These are phyloP conservation scores for Scaptomyza tumidula DNA, from an alignment of 2,888 invertebrate species.

Conservation along the genomic window DNA sequence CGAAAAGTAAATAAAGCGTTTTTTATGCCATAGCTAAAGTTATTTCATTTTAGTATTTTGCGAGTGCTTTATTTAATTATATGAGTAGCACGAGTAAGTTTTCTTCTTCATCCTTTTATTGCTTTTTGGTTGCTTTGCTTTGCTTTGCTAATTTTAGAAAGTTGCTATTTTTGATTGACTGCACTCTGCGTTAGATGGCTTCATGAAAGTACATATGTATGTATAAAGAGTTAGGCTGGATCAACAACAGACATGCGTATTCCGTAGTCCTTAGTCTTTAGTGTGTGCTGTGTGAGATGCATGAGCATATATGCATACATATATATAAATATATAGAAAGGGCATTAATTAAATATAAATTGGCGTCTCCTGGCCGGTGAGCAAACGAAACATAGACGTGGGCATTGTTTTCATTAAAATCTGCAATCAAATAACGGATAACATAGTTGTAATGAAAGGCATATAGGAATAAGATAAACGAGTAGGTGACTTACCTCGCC, in stretches of 20 bases:
- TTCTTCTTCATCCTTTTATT: not conserved
- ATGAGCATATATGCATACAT: constrained; percentile 41
- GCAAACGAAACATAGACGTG: constrained; percentile 99
- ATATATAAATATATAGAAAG: constrained; percentile 20
- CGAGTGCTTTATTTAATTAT: constrained; percentile 36
- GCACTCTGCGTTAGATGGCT: constrained; percentile 9
- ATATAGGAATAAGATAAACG: not conserved
- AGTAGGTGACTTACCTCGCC: constrained; percentile 91
- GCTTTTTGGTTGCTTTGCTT: not conserved
- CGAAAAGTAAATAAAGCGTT: constrained; percentile 25
- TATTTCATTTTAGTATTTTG: constrained; percentile 22
- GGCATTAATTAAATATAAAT: constrained; percentile 93
- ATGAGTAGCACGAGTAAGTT: constrained; percentile 22
- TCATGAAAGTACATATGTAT: constrained; percentile 21
- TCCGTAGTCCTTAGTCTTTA: constrained; percentile 15
- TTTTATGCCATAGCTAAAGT: constrained; percentile 18
- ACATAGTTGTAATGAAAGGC: not conserved
- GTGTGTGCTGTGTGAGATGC: constrained; percentile 33
- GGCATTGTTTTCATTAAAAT: constrained; percentile 99
- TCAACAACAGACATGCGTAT: constrained; percentile 15
- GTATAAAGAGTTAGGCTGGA: constrained; percentile 2
- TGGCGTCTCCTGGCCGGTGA: constrained; percentile 99
- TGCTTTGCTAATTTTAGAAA: constrained; percentile 14
- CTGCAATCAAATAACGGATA: constrained; percentile 87
- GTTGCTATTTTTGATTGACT: constrained; percentile 15